A percentile compares a stretch with the other conserved stretches of the same genome.
phyloP scores from a whole-genome alignment of 2,888 invertebrate species.

The Nasonovia ribisnigri region DNA sequence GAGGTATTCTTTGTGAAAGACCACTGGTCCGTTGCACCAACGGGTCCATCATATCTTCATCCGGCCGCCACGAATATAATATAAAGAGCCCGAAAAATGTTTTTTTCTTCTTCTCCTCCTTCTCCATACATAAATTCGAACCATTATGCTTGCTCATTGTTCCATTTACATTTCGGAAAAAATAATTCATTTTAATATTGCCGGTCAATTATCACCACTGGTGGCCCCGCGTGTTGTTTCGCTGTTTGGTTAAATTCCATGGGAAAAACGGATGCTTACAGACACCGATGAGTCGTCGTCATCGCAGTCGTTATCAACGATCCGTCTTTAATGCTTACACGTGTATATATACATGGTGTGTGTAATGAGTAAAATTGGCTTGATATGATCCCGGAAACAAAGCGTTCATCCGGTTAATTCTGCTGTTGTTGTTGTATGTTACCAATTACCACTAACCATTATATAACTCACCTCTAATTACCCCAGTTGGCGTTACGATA shows the following conservation, averaged over 20 bases:
- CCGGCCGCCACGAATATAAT: constrained; percentile 56
- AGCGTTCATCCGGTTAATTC: constrained; percentile 26
- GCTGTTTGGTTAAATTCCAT: constrained; percentile 17
- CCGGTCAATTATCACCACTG: constrained; percentile 64
- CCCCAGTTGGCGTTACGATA: neutral
- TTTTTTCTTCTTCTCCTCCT: neutral
- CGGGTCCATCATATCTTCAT: constrained; percentile 64
- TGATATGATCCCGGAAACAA: constrained; percentile 20
- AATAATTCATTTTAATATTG: constrained; percentile 62
- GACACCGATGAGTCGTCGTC: constrained; percentile 36
- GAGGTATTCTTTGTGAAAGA: constrained; percentile 59
- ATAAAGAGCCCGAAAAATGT: constrained; percentile 31
- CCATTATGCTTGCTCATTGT: constrained; percentile 63
- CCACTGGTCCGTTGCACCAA: constrained; percentile 62
- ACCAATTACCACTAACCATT: no score
- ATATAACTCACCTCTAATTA: neutral
- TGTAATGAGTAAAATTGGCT: constrained; percentile 21
- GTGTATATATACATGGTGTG: neutral
- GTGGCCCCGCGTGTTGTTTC: constrained; percentile 32
- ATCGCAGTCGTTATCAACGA: neutral
- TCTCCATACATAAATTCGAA: neutral
- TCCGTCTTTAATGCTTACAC: neutral
- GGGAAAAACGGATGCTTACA: constrained; percentile 60
- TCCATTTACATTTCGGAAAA: constrained; percentile 55
- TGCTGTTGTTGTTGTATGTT: no score